Evolutionary conservation across 2,888 invertebrate genomes (phyloP), one percentile per base, ranked within the genome.

Genomic region (Andrena marginata): DNA sequence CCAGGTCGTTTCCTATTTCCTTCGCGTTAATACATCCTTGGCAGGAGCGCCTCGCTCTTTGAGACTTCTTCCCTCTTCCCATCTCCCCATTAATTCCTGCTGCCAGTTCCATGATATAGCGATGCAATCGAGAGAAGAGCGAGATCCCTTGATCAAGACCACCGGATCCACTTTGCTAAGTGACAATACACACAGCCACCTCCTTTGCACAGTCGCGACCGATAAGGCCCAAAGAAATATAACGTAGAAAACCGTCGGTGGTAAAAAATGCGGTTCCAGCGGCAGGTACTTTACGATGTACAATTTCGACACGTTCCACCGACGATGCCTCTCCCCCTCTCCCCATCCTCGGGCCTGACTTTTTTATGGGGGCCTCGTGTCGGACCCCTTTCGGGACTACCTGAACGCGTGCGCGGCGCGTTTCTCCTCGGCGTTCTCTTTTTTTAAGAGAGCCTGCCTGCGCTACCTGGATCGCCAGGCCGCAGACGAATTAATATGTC

Each of bases 371-470:
- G 77, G 77, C 77, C 85, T 74, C 85, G 82, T 85, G 87, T 78
- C 85, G 67, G 88, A 87, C 89, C 92, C 91, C 90, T 89, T 91
- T 90, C 87, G 76, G 23, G 65, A 59, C 89, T 92, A 92, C 92
- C 92, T 92, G 92, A 86, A 87, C 92, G 92, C 92, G 92, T 92
- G 92, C 91, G 87, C 81, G 91, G 87, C 91, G 89, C 90, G 89
- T 89, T 91, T 89, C 85, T 69, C 56, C 48, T 13, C 63, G 33
- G 33, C 65, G 60, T 49, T 59, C 54, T 81, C n/a, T 63, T 71
- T 64, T 75, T 75, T 76, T 68, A 51, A 20, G 71, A 29, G 35
- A n/a, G 33, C 51, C 71, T 63, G 59, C 65, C 26, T 54, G 77
- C 88, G 77, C 88, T 91, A 91, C 91, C 91, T 91, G 91, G 77